phyloP scores from a whole-genome alignment of 2,113 vertebrate genomes.

The Hippopotamus amphibius region DNA sequence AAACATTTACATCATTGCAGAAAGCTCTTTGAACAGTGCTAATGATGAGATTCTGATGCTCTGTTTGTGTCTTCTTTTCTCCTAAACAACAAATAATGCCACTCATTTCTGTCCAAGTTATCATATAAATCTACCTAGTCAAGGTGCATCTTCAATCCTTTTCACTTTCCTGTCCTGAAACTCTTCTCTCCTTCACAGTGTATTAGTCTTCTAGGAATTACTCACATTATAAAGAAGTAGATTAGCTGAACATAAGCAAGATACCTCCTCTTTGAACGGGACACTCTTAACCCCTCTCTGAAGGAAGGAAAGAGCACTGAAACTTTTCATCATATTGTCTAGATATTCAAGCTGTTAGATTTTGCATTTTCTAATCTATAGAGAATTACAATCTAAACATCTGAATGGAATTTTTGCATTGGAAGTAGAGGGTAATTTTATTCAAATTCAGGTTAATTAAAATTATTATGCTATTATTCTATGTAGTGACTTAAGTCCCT shows the following conservation, averaged over 20 bases:
- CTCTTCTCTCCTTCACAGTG: background rate
- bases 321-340: background rate
- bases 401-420: background rate
- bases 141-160: background rate
- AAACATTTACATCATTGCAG: background rate
- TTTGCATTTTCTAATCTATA: conserved; percentile 13
- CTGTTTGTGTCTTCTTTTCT: background rate
- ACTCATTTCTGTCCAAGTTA: background rate
- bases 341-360: background rate
- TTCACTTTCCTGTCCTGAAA: background rate
- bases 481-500: background rate
- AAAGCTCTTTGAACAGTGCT: background rate
- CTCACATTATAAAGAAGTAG: background rate
- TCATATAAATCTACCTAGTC: background rate
- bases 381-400: background rate
- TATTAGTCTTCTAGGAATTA: background rate
- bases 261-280: background rate
- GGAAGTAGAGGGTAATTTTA: background rate
- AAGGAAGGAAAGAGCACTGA: background rate
- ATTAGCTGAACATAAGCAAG: background rate
- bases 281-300: background rate
- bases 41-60: background rate
- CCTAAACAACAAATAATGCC: background rate
- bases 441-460: conserved; percentile 7
- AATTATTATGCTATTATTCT: background rate